These are phyloP conservation scores for Torymus tubicola DNA, from an alignment of 2,888 invertebrate species.

Conservation along the genomic window DNA sequence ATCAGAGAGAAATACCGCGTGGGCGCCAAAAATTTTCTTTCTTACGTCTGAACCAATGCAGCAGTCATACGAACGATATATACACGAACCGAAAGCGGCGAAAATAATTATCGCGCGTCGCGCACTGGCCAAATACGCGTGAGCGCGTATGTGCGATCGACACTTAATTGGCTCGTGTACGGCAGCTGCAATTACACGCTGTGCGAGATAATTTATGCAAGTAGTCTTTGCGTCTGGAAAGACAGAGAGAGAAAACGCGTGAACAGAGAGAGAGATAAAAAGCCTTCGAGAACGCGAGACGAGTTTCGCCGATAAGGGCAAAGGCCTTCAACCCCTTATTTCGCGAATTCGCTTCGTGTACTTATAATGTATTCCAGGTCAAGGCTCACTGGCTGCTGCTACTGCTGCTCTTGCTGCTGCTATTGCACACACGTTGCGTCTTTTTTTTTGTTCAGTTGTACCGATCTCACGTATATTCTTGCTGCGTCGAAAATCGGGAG, in stretches of 20 bases:
- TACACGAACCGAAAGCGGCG: no score
- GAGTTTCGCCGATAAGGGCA: constrained; percentile 43
- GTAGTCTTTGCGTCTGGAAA: constrained; percentile 15
- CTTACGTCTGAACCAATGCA: no score
- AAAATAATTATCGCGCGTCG: not conserved
- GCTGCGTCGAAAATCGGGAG: not conserved
- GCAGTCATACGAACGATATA: no score
- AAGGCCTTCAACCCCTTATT: constrained; percentile 50
- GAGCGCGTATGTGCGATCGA: not conserved
- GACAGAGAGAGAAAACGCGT: no score
- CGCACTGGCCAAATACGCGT: not conserved
- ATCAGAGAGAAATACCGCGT: not conserved
- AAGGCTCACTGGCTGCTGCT: constrained; percentile 48
- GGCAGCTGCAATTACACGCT: constrained; percentile 18
- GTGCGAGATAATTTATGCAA: constrained; percentile 44
- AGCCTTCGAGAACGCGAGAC: constrained; percentile 15
- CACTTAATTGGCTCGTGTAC: not conserved
- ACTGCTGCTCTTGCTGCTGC: no score
- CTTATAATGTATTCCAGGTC: constrained; percentile 54
- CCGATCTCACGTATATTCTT: not conserved
- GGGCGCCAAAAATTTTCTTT: no score
- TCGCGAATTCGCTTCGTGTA: not conserved
- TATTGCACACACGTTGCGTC: not conserved
- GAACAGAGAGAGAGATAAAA: no score
- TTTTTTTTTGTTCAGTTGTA: not conserved